Evolutionary conservation across 1,140 invertebrate genomes (phyloP).

Genomic region (Gonioctena quinquepunctata): DNA sequence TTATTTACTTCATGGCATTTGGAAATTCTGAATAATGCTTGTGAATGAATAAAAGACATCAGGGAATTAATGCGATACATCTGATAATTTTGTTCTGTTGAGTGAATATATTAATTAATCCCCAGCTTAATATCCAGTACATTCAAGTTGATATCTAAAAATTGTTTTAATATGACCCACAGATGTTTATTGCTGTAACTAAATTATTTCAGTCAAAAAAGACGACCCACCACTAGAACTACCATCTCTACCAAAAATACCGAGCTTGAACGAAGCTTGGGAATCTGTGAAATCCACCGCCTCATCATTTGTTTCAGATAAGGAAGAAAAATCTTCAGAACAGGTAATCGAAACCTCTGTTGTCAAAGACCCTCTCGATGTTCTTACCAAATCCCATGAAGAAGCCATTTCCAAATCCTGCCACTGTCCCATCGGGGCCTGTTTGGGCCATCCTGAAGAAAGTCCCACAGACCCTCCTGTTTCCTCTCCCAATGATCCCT

Average conservation of each 20-base stretch:
- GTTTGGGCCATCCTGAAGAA: slow-evolving; percentile 25
- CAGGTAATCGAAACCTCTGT: not conserved
- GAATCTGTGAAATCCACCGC: slow-evolving; percentile 33
- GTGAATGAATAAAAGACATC: no score
- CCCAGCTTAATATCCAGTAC: not conserved
- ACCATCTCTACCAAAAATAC: slow-evolving; percentile 48
- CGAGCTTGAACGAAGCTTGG: slow-evolving; percentile 46
- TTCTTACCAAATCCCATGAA: slow-evolving; percentile 19
- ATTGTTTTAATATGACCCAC: not conserved
- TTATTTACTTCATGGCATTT: no score
- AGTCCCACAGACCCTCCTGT: not conserved
- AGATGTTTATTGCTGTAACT: not conserved
- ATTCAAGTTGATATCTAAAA: not conserved
- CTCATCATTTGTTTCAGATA: slow-evolving; percentile 42
- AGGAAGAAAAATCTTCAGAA: slow-evolving; percentile 10
- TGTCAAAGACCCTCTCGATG: slow-evolving; percentile 6
- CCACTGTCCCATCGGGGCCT: slow-evolving; percentile 28
- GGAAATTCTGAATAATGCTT: no score
- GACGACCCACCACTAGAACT: slow-evolving; percentile 51
- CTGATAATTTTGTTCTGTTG: no score
- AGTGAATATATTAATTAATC: no score
- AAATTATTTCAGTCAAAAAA: slow-evolving; percentile 49
- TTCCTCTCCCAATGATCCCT: not conserved
- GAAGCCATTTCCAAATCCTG: slow-evolving; percentile 17
- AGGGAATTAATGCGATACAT: no score